Conservation (phyloP, 1,140 invertebrate genomes). For the Drosophila serrata region DNA sequence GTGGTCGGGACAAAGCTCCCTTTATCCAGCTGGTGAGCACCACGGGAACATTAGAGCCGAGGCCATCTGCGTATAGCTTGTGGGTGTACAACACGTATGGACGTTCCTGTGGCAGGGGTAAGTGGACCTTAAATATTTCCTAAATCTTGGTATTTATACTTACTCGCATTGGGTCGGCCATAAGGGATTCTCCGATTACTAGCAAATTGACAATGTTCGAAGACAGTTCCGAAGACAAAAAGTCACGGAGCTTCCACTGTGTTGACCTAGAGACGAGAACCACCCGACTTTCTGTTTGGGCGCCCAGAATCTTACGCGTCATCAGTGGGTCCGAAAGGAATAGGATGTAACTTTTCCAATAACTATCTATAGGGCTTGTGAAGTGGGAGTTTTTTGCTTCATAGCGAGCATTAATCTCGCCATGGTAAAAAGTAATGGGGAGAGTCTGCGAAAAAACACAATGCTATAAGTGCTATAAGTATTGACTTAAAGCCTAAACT, state of each 20-base stretch:
- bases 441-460: constrained; percentile 82
- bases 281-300: constrained; percentile 87
- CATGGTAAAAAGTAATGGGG: constrained; percentile 87
- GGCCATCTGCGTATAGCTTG: too few relatives aligned
- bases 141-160: constrained; percentile 11
- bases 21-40: too few relatives aligned
- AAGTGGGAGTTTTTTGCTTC: constrained; percentile 56
- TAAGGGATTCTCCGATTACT: too few relatives aligned
- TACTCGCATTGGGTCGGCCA: too few relatives aligned
- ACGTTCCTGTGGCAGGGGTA: too few relatives aligned
- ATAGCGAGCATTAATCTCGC: constrained; percentile 86
- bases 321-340: constrained; percentile 88
- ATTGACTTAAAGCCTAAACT: background rate
- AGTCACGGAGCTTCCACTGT: constrained; percentile 87
- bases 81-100: too few relatives aligned
- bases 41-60: too few relatives aligned
- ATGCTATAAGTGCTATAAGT: background rate
- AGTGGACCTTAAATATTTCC: too few relatives aligned
- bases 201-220: too few relatives aligned
- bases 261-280: constrained; percentile 89
- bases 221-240: too few relatives aligned
- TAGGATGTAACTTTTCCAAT: constrained; percentile 88
- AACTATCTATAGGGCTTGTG: constrained; percentile 70
- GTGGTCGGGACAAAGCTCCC: too few relatives aligned
- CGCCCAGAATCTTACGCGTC: constrained; percentile 87